phyloP scores from a whole-genome alignment of 2,113 vertebrate genomes.

The Scortum barcoo region DNA sequence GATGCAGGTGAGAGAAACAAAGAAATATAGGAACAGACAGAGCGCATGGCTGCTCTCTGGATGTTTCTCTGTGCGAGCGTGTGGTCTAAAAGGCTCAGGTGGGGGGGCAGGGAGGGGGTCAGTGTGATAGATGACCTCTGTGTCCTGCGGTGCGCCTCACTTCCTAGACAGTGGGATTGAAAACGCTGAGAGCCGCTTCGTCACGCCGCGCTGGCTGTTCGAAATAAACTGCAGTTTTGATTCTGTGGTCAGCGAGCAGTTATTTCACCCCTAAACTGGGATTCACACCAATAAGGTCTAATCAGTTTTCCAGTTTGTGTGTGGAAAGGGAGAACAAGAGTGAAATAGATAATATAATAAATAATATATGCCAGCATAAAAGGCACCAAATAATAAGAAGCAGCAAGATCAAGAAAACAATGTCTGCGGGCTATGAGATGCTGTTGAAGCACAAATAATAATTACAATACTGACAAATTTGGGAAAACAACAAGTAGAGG shows the following conservation, averaged over 20 bases:
- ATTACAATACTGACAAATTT: constrained; percentile 23
- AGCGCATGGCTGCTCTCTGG: too few species aligned
- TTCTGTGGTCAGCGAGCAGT: constrained; percentile 3
- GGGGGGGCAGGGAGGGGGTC: constrained; percentile 52
- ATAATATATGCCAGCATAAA: constrained; percentile 13
- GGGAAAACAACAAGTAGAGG: constrained; percentile 17
- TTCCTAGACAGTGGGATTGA: constrained; percentile 32
- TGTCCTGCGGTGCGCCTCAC: constrained; percentile 26
- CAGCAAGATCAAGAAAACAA: neutral
- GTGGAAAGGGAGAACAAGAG: neutral
- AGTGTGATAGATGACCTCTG: constrained; percentile 54
- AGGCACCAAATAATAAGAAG: constrained; percentile 11
- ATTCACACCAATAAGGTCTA: constrained; percentile 1
- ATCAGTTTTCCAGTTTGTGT: constrained; percentile 17
- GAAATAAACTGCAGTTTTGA: constrained; percentile 43
- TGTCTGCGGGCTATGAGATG: constrained; percentile 1
- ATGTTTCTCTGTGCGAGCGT: neutral
- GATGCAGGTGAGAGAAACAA: constrained; percentile 21
- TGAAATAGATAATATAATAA: too few species aligned
- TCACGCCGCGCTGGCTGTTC: constrained; percentile 3
- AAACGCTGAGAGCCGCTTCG: constrained; percentile 13
- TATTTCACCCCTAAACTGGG: neutral
- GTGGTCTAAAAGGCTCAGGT: constrained; percentile 35
- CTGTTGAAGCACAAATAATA: constrained; percentile 23
- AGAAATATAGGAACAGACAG: constrained; percentile 32